Evolutionary conservation across 2,113 vertebrate species (phyloP).

Genomic region (Amphiprion percula): DNA sequence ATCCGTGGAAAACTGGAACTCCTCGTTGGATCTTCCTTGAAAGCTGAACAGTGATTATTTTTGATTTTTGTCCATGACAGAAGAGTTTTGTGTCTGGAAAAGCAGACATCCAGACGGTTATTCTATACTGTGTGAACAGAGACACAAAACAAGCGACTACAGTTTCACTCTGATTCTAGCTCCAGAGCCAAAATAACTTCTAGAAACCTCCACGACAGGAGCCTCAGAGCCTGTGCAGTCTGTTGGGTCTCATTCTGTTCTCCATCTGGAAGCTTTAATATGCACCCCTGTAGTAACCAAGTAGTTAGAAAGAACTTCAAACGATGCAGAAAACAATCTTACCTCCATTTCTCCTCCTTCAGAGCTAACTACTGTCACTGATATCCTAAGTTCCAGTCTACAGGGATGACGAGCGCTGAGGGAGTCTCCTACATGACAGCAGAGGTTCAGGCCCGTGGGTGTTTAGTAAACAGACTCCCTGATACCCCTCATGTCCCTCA

Average conservation of each 20-base stretch:
- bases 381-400: not conserved
- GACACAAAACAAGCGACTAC: conserved; percentile 24
- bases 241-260: not conserved
- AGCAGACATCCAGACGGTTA: conserved; percentile 27
- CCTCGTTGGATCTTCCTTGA: not conserved
- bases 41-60: not conserved
- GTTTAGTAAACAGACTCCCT: conserved; percentile 79
- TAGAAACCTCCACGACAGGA: conserved; percentile 4
- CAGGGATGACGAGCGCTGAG: not conserved
- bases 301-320: not conserved
- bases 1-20: not conserved
- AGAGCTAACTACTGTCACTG: not conserved
- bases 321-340: conserved; percentile 19
- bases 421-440: conserved; percentile 48
- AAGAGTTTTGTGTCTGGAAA: not conserved
- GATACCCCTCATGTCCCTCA: conserved; percentile 24
- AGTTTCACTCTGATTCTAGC: not conserved
- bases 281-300: no score
- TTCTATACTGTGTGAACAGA: conserved; percentile 36
- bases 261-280: no score
- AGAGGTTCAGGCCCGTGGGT: conserved; percentile 52
- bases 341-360: conserved; percentile 72
- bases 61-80: not conserved
- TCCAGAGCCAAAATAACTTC: conserved; percentile 40
- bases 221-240: not conserved